Conservation (phyloP, 1,140 invertebrate genomes). For the Procambarus clarkii region DNA sequence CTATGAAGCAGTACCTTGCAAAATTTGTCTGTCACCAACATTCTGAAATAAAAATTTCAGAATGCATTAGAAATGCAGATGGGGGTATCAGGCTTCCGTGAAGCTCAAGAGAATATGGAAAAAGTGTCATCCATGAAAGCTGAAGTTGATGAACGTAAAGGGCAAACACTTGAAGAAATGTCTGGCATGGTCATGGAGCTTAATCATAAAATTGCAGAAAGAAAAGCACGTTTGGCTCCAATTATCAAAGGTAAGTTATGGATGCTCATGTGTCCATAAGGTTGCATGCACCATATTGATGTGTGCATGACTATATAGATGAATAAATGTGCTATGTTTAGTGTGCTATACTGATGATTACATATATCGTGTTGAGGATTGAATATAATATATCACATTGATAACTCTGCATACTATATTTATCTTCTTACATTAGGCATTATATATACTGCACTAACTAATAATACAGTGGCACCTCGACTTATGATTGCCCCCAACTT, state of each 20-base stretch:
- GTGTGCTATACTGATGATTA: not conserved
- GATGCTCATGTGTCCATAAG: too few relatives aligned
- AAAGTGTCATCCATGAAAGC: constrained; percentile 80
- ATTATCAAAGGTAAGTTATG: constrained; percentile 79
- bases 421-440: too few relatives aligned
- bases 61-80: constrained; percentile 74
- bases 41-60: constrained; percentile 61
- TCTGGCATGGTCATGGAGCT: constrained; percentile 79
- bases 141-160: constrained; percentile 79
- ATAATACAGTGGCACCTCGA: too few relatives aligned
- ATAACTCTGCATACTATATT: constrained; percentile 32
- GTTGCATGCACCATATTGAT: too few relatives aligned
- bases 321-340: not conserved
- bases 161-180: constrained; percentile 80
- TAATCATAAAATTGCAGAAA: constrained; percentile 78
- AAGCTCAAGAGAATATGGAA: constrained; percentile 79
- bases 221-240: constrained; percentile 81
- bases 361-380: too few relatives aligned
- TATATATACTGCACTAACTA: too few relatives aligned
- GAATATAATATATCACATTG: too few relatives aligned
- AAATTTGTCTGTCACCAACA: too few relatives aligned
- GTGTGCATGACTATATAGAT: too few relatives aligned
- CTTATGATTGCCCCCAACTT: too few relatives aligned
- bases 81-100: constrained; percentile 79
- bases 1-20: too few relatives aligned